Conservation (phyloP, 2,888 invertebrate species). For the Meta bourneti region DNA sequence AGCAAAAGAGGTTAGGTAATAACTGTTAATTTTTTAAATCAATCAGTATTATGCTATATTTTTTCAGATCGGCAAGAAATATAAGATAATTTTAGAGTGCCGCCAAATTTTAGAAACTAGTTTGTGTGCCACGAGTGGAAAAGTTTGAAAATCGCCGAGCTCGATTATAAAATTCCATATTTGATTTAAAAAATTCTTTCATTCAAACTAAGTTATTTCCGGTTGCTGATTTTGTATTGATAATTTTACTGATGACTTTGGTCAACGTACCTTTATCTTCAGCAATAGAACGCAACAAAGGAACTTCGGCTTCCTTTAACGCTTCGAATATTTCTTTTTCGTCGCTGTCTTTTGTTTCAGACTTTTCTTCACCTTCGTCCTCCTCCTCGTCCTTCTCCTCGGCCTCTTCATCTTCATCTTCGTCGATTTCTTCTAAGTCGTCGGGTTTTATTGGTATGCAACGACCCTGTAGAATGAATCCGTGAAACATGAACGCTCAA, state of each 20-base stretch:
- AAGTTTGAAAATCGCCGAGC: not conserved
- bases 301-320: slow-evolving; percentile 36
- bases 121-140: no score
- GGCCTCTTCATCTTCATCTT: slow-evolving; percentile 18
- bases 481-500: not conserved
- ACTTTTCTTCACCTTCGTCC: slow-evolving; percentile 28
- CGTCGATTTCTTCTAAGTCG: not conserved
- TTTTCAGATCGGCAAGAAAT: no score
- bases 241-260: no score
- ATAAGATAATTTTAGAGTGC: no score
- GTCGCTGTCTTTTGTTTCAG: slow-evolving; percentile 25
- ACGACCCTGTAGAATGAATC: slow-evolving; percentile 36
- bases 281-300: slow-evolving; percentile 34
- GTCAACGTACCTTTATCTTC: slow-evolving; percentile 52
- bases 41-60: no score
- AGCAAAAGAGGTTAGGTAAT: no score
- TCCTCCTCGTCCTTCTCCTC: slow-evolving; percentile 3
- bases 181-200: no score
- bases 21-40: no score
- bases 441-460: slow-evolving; percentile 31
- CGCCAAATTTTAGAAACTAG: not conserved
- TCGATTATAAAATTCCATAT: no score
- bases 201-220: no score
- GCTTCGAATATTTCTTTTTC: slow-evolving; percentile 43
- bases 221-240: no score